Evolutionary conservation across 2,797 vertebrate species (phyloP), one percentile per base, ranked within the genome.

Genomic region (Rachycentron canadum): DNA sequence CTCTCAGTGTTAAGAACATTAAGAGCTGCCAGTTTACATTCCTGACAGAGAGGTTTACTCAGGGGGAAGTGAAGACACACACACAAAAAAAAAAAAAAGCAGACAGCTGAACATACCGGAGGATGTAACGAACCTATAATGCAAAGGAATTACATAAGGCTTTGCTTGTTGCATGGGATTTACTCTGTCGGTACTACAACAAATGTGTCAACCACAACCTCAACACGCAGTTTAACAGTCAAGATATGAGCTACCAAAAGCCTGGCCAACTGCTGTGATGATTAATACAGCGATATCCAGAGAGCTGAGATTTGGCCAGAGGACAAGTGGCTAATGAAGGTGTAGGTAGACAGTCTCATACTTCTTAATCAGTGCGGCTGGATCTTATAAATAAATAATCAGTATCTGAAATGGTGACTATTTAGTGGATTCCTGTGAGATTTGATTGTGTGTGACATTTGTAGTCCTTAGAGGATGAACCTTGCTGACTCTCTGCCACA

Each of bases 241-340:
- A 59, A 69, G 53, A 53, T 52, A n/a, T 16, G 65, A 72, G 4
- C 13, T 40, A 60, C 36, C 67, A 72, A 45, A 25, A 52, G 32
- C 28, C 16, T 7, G 38, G 36, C 17, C 47, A 40, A 67, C 70
- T 67, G 69, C 77, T 75, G 69, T 9, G 57, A 66, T 77, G 69
- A 76, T 81, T 85, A 68, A 72, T 69, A 50, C 64, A 52, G 67
- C 34, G 53, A 82, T 25, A 81, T 58, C 76, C 62, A 67, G 19
- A 57, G 60, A 62, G 61, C 50, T 45, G 52, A 64, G 73, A 79
- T 57, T 70, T 67, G 76, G 69, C 72, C 66, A 11, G 21, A 53
- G 63, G 41, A 61, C 62, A 65, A 70, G 21, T 30, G n/a, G 0
- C 17, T 53, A 59, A 0, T 12, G 76, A 43, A 62, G 57, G 45